Evolutionary conservation across 2,113 vertebrate genomes (phyloP), one percentile per base, ranked within the genome.

Genomic region (Tricholaema leucomelas): DNA sequence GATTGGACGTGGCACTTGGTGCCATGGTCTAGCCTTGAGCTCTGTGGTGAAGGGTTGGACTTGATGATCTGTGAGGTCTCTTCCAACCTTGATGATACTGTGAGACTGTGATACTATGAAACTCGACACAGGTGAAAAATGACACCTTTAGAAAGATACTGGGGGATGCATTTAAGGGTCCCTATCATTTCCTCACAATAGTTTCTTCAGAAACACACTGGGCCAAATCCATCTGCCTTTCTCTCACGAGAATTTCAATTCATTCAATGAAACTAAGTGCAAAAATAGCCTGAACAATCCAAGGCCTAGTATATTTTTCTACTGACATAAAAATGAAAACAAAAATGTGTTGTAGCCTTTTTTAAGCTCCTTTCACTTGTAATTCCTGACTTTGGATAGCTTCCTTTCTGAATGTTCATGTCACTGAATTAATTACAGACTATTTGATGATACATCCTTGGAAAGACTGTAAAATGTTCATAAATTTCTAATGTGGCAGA

Each of bases 211-310:
- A 90, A 93, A 90, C 67, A 87, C 36, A 60, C 33, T 38, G 70
- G 83, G 38, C 76, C 90, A 94, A 90, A 90, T 92, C 92, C 94
- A 96, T 96, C 94, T 95, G 69, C 85, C 58, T 90, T 87, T 91
- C 15, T 83, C 93, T 95, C 75, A 1, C 44, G 93, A 89, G 95
- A 85, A 95, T 95, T 95, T 75, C 90, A 86, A 92, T 96, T 96
- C 92, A 25, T 91, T 90, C 83, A 67, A 44, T 72, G 88, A 90
- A 92, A 90, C 90, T 91, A 84, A 95, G 91, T 91, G 90, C 88
- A 95, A 95, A 95, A 96, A 88, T 91, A 92, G 91, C 85, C 79
- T 10, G 82, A 92, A 81, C 69, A 90, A 72, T 94, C 65, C 91
- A 35, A 28, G 54, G 21, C 42, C 90, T 90, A 81, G 92, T 92